Evolutionary conservation across 2,888 invertebrate genomes (phyloP).

Genomic region (Nasonovia ribisnigri): DNA sequence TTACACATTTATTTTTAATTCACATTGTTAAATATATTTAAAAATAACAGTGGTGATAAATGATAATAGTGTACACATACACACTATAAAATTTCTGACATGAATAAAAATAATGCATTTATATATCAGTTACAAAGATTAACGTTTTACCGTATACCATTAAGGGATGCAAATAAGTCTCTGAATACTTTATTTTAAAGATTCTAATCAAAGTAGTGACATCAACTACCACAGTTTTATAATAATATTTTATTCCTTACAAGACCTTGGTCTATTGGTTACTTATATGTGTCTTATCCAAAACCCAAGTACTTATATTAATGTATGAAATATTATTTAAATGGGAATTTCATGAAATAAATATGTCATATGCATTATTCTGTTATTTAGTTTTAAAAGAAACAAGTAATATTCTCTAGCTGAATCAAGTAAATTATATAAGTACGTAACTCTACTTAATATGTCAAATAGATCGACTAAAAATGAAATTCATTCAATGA

Average conservation of each 20-base stretch:
- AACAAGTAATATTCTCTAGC: background rate
- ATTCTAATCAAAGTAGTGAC: background rate
- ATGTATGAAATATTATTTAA: background rate
- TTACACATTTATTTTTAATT: background rate
- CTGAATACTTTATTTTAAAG: background rate
- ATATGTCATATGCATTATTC: background rate
- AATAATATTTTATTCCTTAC: background rate
- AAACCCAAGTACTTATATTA: background rate
- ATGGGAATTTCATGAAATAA: background rate
- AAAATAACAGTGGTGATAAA: background rate
- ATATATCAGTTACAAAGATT: background rate
- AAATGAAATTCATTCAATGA: background rate
- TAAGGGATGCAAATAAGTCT: background rate
- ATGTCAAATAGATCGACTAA: background rate
- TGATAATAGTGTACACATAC: background rate
- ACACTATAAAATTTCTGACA: background rate
- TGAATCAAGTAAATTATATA: background rate
- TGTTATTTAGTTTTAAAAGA: background rate
- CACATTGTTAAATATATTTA: background rate
- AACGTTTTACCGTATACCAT: background rate
- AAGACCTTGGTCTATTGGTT: background rate
- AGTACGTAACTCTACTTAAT: background rate
- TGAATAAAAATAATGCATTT: background rate
- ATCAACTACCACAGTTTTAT: background rate
- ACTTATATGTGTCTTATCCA: background rate